Percentiles rank a stretch among this genome's conserved stretches.
phyloP scores from a whole-genome alignment of 1,140 invertebrate species.

The Musca vetustissima region DNA sequence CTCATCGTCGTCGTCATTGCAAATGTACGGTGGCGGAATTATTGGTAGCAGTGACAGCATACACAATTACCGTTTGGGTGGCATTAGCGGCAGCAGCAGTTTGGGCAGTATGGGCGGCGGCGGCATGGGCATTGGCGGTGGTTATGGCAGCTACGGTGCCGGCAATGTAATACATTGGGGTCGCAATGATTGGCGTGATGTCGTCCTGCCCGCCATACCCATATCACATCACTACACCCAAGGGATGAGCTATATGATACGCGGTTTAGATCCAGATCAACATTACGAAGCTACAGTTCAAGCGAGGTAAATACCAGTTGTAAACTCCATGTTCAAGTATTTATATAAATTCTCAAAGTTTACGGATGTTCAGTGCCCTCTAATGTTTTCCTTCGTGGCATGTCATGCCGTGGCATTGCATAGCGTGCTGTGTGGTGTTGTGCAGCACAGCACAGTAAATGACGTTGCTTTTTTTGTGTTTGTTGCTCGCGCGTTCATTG shows the following conservation, averaged over 20 bases:
- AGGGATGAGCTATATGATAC: slow-evolving; percentile 64
- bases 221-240: slow-evolving; percentile 58
- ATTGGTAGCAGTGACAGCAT: slow-evolving; percentile 18
- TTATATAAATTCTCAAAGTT: too few species aligned
- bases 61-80: slow-evolving; percentile 45
- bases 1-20: slow-evolving; percentile 40
- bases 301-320: slow-evolving; percentile 55
- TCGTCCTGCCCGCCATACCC: slow-evolving; percentile 61
- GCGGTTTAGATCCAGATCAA: slow-evolving; percentile 60
- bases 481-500: too few species aligned
- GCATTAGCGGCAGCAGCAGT: slow-evolving; percentile 31
- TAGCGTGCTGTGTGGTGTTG: too few species aligned
- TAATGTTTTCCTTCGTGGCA: too few species aligned
- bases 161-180: slow-evolving; percentile 54
- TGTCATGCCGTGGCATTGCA: too few species aligned
- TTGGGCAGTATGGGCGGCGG: slow-evolving; percentile 8
- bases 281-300: slow-evolving; percentile 67
- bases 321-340: not conserved
- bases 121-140: slow-evolving; percentile 26
- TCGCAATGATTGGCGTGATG: slow-evolving; percentile 63
- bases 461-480: too few species aligned
- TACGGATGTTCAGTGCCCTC: too few species aligned
- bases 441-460: too few species aligned
- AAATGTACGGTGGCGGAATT: slow-evolving; percentile 39
- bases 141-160: slow-evolving; percentile 46